Evolutionary conservation across 1,140 invertebrate genomes (phyloP).

Genomic region (Zaprionus nigranus): DNA sequence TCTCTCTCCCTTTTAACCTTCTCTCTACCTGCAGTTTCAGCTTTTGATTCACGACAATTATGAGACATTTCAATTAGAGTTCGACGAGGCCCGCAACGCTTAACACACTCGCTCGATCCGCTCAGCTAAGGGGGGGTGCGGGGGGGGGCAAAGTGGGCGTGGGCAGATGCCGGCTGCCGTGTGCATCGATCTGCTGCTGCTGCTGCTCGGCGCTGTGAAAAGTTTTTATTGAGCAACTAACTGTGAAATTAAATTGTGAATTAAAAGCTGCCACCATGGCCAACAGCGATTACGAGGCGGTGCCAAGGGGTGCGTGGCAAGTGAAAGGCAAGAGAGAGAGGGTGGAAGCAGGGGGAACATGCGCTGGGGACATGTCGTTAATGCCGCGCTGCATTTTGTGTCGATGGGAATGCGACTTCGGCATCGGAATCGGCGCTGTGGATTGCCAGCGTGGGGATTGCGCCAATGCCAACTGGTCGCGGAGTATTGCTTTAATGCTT

Average conservation of each 20-base stretch:
- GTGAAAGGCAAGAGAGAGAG: not conserved
- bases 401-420: conserved; percentile 43
- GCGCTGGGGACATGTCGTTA: conserved; percentile 59
- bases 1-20: not conserved
- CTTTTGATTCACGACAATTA: conserved; percentile 36
- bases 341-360: not conserved
- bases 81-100: not conserved
- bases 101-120: conserved; percentile 23
- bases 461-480: conserved; percentile 44
- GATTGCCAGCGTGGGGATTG: conserved; percentile 21
- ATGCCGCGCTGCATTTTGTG: conserved; percentile 54
- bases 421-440: conserved; percentile 27
- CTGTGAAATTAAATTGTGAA: conserved; percentile 80
- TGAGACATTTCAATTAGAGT: conserved; percentile 52
- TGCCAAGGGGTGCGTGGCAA: not conserved
- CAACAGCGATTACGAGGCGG: conserved; percentile 41
- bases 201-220: conserved; percentile 29
- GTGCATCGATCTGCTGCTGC: conserved; percentile 26
- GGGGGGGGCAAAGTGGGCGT: not conserved
- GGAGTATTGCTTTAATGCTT: conserved; percentile 48
- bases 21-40: not conserved
- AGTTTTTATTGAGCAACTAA: conserved; percentile 63
- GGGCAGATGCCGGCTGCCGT: not conserved
- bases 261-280: conserved; percentile 64
- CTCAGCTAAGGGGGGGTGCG: too few species aligned